Evolutionary conservation across 1,140 invertebrate species (phyloP).

Genomic region (Periplaneta americana): DNA sequence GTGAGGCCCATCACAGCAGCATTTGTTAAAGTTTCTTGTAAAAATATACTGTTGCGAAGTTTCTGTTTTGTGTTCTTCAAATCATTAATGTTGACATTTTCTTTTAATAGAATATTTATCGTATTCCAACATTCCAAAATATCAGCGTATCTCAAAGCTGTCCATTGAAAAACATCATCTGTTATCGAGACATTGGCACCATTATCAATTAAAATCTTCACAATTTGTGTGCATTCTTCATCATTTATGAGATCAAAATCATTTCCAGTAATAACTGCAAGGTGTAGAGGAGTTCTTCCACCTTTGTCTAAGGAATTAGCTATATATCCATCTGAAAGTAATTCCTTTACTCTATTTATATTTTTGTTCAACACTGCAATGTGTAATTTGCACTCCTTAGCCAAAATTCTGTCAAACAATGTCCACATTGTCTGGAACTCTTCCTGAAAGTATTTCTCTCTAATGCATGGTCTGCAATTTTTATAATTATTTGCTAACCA

Average conservation of each 20-base stretch:
- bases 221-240: neutral
- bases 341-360: neutral
- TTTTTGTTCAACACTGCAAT: neutral
- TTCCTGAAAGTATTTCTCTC: neutral
- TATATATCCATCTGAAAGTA: neutral
- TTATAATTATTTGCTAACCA: neutral
- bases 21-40: neutral
- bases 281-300: slow-evolving; percentile 13
- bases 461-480: neutral
- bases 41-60: neutral
- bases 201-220: neutral
- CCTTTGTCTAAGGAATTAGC: neutral
- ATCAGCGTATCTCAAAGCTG: neutral
- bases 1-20: neutral
- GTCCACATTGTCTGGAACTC: neutral
- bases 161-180: neutral
- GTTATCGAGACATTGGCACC: neutral
- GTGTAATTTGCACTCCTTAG: neutral
- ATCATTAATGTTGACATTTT: neutral
- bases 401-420: slow-evolving; percentile 1
- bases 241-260: neutral
- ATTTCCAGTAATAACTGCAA: neutral
- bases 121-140: neutral
- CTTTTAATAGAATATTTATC: neutral
- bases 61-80: neutral